Evolutionary conservation across 2,797 vertebrate species (phyloP).

Genomic region (Eulemur coronatus): DNA sequence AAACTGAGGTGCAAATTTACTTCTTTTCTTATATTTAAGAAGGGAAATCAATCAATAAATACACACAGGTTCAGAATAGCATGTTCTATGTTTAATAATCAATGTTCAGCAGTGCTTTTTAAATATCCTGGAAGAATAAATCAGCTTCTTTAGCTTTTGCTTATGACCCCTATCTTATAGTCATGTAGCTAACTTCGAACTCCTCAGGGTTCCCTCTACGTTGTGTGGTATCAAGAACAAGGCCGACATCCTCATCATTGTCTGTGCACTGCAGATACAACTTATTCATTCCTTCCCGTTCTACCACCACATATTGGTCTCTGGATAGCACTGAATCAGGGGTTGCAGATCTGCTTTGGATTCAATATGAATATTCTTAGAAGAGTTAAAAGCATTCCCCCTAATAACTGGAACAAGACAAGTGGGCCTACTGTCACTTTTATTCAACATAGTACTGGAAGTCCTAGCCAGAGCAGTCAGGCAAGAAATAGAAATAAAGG

Average conservation of each 20-base stretch:
- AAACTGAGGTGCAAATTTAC: neutral
- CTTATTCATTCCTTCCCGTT: neutral
- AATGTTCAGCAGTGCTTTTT: neutral
- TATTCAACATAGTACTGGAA: too few species aligned
- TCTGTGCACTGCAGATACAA: neutral
- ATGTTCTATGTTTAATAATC: neutral
- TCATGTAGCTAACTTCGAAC: neutral
- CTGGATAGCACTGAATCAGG: neutral
- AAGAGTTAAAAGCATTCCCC: too few species aligned
- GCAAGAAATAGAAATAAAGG: too few species aligned
- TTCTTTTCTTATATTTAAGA: neutral
- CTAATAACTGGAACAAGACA: too few species aligned
- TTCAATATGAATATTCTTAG: neutral
- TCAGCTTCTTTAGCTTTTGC: neutral
- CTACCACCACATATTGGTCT: neutral
- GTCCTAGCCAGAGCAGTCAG: too few species aligned
- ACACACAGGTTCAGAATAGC: neutral
- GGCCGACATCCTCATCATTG: rapidly evolving
- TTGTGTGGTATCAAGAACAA: neutral
- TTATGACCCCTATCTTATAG: neutral
- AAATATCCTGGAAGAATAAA: neutral
- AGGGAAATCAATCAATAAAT: neutral
- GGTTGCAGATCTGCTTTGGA: neutral
- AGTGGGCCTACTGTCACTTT: too few species aligned
- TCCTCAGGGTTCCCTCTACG: too few species aligned